Percentiles rank a stretch among this genome's conserved stretches.
These are phyloP conservation scores for Odontocolon sp. DNA, from an alignment of 2,888 invertebrate species.

Conservation along the genomic window DNA sequence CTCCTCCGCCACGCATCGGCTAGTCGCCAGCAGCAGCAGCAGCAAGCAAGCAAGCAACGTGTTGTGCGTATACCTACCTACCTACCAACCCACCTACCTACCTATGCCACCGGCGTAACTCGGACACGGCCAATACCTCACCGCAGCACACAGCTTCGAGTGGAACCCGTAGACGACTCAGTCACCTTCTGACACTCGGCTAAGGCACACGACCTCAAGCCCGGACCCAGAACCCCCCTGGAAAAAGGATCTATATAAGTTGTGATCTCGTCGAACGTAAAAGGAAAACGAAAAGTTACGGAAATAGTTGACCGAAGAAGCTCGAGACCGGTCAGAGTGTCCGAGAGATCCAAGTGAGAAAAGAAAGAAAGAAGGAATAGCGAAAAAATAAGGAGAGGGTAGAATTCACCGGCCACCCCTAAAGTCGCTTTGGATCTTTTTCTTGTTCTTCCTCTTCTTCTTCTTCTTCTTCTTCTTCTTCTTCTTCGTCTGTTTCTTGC, in stretches of 20 bases:
- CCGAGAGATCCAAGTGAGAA: constrained; percentile 3
- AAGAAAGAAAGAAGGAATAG: constrained; percentile 1
- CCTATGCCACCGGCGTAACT: constrained; percentile 66
- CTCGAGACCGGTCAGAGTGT: constrained; percentile 15
- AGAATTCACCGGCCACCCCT: constrained; percentile 49
- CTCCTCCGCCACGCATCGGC: constrained; percentile 18
- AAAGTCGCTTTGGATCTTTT: constrained; percentile 16
- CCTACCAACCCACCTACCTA: constrained; percentile 70
- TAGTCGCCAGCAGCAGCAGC: too few relatives aligned
- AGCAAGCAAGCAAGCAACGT: too few relatives aligned
- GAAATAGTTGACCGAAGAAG: background rate
- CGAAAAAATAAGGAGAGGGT: constrained; percentile 29
- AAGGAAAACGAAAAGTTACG: constrained; percentile 6
- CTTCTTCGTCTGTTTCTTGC: background rate
- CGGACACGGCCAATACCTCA: constrained; percentile 67
- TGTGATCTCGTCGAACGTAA: background rate
- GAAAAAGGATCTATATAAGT: constrained; percentile 19
- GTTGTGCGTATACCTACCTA: constrained; percentile 59
- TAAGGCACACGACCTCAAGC: constrained; percentile 67
- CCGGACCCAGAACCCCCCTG: constrained; percentile 45
- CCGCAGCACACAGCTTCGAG: constrained; percentile 64
- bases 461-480: too few relatives aligned
- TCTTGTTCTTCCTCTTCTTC: too few relatives aligned
- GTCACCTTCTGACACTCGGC: constrained; percentile 78
- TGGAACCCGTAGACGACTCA: constrained; percentile 66